phyloP scores from a whole-genome alignment of 30 jellyfish, hydroid and myxozoan species.

The Turritopsis rubra region DNA sequence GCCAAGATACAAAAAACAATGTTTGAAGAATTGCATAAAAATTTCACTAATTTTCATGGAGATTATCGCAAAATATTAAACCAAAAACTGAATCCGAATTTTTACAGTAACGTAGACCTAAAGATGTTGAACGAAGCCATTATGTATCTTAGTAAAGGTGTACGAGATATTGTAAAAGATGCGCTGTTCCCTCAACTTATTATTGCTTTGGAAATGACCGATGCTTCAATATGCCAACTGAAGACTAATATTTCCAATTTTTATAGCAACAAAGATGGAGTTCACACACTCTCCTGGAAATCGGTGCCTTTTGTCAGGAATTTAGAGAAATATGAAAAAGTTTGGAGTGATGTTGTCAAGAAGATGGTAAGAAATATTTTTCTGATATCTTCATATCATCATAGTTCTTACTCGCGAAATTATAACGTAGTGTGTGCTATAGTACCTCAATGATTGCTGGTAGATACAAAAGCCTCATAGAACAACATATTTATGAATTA shows the following conservation, averaged over 20 bases:
- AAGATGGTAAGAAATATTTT: background rate
- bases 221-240: conserved; percentile 21
- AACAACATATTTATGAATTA: no score
- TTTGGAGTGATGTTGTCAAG: conserved; percentile 8
- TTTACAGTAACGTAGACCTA: background rate
- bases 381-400: background rate
- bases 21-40: conserved; percentile 4
- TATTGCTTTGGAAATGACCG: background rate
- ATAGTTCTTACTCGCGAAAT: background rate
- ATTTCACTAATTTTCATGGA: background rate
- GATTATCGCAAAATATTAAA: background rate
- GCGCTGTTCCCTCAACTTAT: conserved; percentile 18
- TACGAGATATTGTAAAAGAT: background rate
- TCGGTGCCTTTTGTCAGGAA: background rate
- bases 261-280: background rate
- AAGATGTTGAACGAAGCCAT: background rate
- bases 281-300: conserved; percentile 20
- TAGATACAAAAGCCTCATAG: no score
- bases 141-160: background rate
- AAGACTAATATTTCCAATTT: conserved; percentile 12
- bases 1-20: background rate
- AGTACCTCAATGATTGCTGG: no score
- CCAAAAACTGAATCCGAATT: background rate
- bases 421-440: no score
- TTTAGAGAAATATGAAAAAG: background rate